Conservation (phyloP, 2,797 vertebrate genomes). For the Cheirogaleus major region DNA sequence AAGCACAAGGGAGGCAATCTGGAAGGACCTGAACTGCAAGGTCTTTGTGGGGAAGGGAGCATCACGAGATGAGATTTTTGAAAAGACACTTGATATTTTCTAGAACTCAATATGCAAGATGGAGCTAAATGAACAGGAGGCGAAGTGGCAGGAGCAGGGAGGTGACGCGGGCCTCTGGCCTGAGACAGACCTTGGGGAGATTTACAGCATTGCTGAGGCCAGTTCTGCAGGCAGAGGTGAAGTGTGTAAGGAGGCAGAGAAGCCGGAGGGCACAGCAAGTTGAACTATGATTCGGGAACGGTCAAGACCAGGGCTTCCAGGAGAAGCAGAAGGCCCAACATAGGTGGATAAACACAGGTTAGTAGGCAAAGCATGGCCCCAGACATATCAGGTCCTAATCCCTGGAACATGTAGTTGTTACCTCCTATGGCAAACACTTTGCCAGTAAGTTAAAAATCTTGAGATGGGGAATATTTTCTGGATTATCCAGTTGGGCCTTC, state of each 20-base stretch:
- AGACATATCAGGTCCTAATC: background rate
- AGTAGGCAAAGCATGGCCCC: background rate
- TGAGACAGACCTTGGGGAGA: background rate
- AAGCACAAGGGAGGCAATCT: background rate
- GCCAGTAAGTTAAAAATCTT: background rate
- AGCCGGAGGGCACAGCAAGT: background rate
- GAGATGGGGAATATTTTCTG: background rate
- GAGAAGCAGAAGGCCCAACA: background rate
- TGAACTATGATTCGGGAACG: background rate
- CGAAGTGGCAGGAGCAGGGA: background rate
- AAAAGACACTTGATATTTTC: background rate
- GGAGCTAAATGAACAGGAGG: background rate
- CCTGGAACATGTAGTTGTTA: background rate
- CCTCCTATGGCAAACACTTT: background rate
- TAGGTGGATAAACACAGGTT: background rate
- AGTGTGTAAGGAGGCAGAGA: background rate
- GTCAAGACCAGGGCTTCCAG: background rate
- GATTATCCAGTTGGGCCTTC: background rate
- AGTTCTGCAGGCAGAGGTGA: background rate
- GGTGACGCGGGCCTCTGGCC: rapidly evolving
- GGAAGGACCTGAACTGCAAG: background rate
- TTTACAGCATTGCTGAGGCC: background rate
- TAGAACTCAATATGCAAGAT: background rate
- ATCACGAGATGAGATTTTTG: background rate
- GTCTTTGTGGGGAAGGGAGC: background rate